phyloP scores from a whole-genome alignment of 2,888 invertebrate species.

The Sinhomidia bicolor region DNA sequence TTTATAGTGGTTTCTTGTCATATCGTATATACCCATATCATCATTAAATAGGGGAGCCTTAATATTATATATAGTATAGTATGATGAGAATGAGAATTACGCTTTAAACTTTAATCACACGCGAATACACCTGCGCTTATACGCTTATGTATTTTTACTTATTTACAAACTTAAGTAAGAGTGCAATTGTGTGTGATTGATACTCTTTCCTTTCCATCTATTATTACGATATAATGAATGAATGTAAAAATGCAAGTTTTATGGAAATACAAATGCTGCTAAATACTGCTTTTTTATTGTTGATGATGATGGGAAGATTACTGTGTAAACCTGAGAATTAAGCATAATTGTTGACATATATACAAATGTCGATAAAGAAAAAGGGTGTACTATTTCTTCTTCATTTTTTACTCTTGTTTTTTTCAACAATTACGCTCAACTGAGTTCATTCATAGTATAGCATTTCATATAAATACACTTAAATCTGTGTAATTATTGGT shows the following conservation, averaged over 20 bases:
- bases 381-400: conserved; percentile 49
- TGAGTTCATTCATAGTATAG: conserved; percentile 16
- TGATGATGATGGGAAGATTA: conserved; percentile 30
- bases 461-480: conserved; percentile 11
- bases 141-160: conserved; percentile 11
- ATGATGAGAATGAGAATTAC: conserved; percentile 64
- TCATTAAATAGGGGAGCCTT: no score
- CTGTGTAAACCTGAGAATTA: conserved; percentile 56
- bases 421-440: conserved; percentile 48
- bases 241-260: neutral
- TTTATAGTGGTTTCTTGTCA: neutral
- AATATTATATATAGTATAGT: no score
- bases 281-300: conserved; percentile 50
- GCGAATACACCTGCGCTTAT: conserved; percentile 34
- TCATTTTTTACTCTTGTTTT: conserved; percentile 48
- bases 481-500: conserved; percentile 55
- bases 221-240: neutral
- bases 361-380: conserved; percentile 34
- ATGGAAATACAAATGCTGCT: conserved; percentile 33
- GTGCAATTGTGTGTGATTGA: neutral
- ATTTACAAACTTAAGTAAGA: conserved; percentile 21
- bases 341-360: conserved; percentile 61
- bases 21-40: neutral
- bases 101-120: conserved; percentile 61
- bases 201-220: no score